phyloP scores from a whole-genome alignment of 1,140 invertebrate genomes.

The Hesperophylax magnus region DNA sequence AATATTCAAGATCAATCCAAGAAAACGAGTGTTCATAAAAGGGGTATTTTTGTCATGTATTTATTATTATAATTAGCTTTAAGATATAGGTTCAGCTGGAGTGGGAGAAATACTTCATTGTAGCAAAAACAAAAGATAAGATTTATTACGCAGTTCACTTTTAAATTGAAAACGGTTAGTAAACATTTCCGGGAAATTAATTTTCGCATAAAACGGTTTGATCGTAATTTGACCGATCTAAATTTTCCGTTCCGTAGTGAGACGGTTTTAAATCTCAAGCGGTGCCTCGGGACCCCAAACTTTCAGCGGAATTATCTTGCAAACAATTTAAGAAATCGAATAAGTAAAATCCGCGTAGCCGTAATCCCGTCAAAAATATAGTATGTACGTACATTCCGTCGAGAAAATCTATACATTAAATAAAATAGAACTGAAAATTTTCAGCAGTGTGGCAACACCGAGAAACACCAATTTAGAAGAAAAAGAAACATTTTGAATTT shows the following conservation, averaged over 20 bases:
- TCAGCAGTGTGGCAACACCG: no score
- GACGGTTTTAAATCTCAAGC: not conserved
- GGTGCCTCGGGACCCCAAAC: not conserved
- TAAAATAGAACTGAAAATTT: not conserved
- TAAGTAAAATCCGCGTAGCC: conserved; percentile 27
- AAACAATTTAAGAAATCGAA: conserved; percentile 28
- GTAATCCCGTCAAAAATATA: conserved; percentile 13
- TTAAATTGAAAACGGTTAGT: conserved; percentile 8
- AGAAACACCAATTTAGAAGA: no score
- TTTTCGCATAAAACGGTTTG: not conserved
- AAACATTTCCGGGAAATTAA: not conserved
- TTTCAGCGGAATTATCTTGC: not conserved
- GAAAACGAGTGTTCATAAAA: no score
- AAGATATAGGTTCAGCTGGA: no score
- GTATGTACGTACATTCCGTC: not conserved
- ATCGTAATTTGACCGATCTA: not conserved
- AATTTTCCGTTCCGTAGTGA: not conserved
- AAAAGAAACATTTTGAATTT: no score
- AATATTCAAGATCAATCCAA: no score
- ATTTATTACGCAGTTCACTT: not conserved
- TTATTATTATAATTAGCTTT: no score
- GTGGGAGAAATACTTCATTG: no score
- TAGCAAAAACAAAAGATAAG: no score
- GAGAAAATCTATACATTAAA: not conserved
- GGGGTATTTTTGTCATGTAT: no score